Percentiles rank a stretch among this genome's conserved stretches.
phyloP scores from a whole-genome alignment of 2,888 invertebrate genomes.

The Portevinia maculata region DNA sequence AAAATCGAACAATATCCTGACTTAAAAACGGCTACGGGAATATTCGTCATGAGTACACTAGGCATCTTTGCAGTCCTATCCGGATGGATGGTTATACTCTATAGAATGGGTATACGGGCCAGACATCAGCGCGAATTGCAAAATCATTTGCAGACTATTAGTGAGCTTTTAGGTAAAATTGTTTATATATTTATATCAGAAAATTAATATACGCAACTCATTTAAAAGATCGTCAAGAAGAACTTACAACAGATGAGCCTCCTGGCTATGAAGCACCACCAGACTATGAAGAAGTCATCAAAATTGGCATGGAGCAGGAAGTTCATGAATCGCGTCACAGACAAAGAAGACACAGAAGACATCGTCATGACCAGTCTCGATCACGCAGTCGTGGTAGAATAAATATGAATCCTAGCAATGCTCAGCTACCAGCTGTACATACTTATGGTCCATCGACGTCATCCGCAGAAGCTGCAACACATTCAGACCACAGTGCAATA shows the following conservation, averaged over 20 bases:
- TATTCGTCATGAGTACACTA: conserved; percentile 86
- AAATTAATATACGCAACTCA: conserved; percentile 77
- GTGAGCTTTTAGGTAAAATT: conserved; percentile 86
- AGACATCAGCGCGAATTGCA: conserved; percentile 87
- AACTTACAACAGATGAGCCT: conserved; percentile 84
- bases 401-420: conserved; percentile 6
- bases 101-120: conserved; percentile 86
- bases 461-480: conserved; percentile 74
- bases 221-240: conserved; percentile 83
- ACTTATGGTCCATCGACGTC: conserved; percentile 79
- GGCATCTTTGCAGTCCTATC: conserved; percentile 86
- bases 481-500: conserved; percentile 38
- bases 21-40: conserved; percentile 86
- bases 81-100: conserved; percentile 86
- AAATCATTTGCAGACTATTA: conserved; percentile 87
- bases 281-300: conserved; percentile 88
- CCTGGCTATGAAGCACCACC: conserved; percentile 89
- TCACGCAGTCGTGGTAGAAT: conserved; percentile 48
- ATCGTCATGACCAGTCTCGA: conserved; percentile 73
- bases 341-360: conserved; percentile 77
- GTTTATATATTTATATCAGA: conserved; percentile 23
- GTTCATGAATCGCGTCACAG: conserved; percentile 79
- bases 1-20: conserved; percentile 87
- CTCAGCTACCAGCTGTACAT: conserved; percentile 50
- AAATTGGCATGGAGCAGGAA: conserved; percentile 84